Base-by-base conservation (phyloP, 2,113 vertebrate species). In the Brienomyrus brachyistius region DNA sequence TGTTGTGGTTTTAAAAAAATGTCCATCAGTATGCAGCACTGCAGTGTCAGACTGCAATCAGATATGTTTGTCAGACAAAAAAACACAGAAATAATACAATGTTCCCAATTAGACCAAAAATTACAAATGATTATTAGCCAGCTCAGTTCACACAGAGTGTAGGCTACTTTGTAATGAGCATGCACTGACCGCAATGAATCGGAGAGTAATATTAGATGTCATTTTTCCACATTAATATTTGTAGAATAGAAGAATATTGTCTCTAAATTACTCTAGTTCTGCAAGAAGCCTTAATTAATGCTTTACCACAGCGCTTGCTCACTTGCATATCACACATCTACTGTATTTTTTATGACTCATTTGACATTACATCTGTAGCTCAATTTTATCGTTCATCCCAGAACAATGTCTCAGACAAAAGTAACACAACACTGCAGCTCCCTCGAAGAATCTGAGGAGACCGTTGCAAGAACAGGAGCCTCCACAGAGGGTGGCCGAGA, bases 341-440 rank as follows among this genome's bases (percentile, higher is more conserved):
- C 74, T 80, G 15, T 80, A 80, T 80, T 80, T 70, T 80, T 80
- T 19, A 80, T 80, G 74, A 43, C 74, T 80, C 74, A 43, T 80
- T 80, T 80, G 74, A 80, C 35, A 80, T 43, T 80, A 80, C 74
- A 80, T 80, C 35, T 11, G 4, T 43, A 43, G 74, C 6, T 80
- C 35, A 43, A 80, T 80, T 80, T 80, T 80, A 80, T 80, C 1
- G 5, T 43, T 80, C 35, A 43, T 80, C 74, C 74, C 74, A 80
- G 74, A 80, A 27, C 83, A 86, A 51, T 48, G 4, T 86, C 47
- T 48, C 47, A 17, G 83, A 86, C n/a, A 51, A 51, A n/a, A 48
- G 43, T 47, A 85, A 86, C 83, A 86, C 47, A 86, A 51, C 23
- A 50, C 83, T 85, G 83, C 17, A 85, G 83, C 23, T 85, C 83